A percentile compares a stretch with the other conserved stretches of the same genome.
Conservation (phyloP, 2,113 vertebrate species). For the Hystrix cristata region DNA sequence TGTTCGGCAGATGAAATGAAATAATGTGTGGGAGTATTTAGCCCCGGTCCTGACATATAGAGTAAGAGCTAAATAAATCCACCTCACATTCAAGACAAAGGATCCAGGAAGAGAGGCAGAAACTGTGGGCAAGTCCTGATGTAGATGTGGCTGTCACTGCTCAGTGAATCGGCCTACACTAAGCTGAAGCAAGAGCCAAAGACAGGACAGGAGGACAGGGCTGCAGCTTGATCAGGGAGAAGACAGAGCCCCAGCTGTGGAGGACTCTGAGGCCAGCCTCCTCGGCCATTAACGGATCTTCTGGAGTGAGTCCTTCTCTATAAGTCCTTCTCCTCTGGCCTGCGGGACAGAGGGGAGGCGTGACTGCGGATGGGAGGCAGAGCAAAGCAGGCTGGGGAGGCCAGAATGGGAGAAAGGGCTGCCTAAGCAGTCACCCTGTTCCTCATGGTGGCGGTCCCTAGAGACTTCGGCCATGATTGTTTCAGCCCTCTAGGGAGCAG, state of each 20-base stretch:
- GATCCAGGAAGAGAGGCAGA: background rate
- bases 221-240: background rate
- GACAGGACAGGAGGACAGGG: background rate
- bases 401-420: background rate
- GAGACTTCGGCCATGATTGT: background rate
- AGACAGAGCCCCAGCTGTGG: background rate
- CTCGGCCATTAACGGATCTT: background rate
- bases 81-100: background rate
- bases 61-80: background rate
- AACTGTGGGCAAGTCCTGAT: background rate
- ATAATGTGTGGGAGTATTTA: background rate
- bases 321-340: background rate
- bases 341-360: background rate
- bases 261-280: background rate
- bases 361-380: background rate
- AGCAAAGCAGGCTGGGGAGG: background rate
- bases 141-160: background rate
- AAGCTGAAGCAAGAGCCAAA: background rate
- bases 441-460: background rate
- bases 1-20: conserved; percentile 6
- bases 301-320: background rate
- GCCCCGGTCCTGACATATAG: background rate
- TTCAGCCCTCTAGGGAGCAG: background rate
- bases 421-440: background rate
- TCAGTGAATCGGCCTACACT: background rate